Base-by-base conservation (phyloP, 2,888 invertebrate genomes). In the Pseudococcus jackbeardsleyi region DNA sequence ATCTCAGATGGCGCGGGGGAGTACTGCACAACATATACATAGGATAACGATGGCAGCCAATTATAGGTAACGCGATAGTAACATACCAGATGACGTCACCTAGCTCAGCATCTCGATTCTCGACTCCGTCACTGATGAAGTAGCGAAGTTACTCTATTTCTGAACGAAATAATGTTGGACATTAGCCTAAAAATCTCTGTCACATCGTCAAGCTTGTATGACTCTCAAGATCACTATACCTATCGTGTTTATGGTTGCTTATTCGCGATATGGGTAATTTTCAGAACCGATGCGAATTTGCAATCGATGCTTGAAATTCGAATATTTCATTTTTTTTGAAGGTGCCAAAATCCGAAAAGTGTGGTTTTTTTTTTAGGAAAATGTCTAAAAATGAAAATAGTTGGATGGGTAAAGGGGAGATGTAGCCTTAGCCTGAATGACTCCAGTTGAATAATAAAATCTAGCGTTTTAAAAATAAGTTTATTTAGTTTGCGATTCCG, bases 11-110 rank as follows among this genome's bases (percentile, higher is more conserved):
- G 46, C 15, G 79, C 15, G 79, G 46, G 79, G 79, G 79, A 19
- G 79, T 82, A 19, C 33, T 19, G 11, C 9, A 42, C 42, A 33
- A 33, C 42, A 42, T 42, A 42, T 42, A 42, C 42, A 42, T 42
- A 42, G 3, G 42, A 42, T 42, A 42, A 46, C 19, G 79, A 39
- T 82, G 19, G 46, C 11, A 82, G 79, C 79, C 79, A 82, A 82
- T 82, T 82, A 82, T 82, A 82, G 79, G 79, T 82, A 82, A 82
- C 46, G 46, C 46, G 79, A 82, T 82, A 42, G 79, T 82, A 82
- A 82, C 46, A 46, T 82, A 42, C 79, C 79, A 33, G 79, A 19
- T 82, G 15, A 82, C 79, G 79, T 82, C 79, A 46, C 33, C 7
- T 82, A 82, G 42, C 79, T 82, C 79, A 19, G 79, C 42, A 46